phyloP scores from a whole-genome alignment of 2,797 vertebrate genomes.

The Sebastes goodei region DNA sequence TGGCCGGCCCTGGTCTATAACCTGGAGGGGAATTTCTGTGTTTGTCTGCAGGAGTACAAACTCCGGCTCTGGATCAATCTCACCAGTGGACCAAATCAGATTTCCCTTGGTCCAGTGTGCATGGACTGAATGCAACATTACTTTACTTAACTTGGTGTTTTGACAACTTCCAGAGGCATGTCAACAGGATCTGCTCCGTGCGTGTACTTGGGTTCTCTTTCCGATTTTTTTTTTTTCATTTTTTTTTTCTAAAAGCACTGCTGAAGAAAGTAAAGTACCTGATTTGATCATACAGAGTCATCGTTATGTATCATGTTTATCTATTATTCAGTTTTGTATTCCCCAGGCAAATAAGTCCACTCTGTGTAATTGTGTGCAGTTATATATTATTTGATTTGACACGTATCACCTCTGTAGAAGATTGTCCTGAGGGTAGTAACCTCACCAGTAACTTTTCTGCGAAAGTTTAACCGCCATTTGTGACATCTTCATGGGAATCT shows the following conservation, averaged over 20 bases:
- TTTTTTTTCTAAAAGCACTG: background rate
- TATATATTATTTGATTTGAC: slow-evolving; percentile 5
- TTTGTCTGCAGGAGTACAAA: slow-evolving; percentile 70
- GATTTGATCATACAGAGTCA: background rate
- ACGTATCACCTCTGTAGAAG: background rate
- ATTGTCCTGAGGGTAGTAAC: background rate
- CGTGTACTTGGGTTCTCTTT: background rate
- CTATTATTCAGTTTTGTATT: background rate
- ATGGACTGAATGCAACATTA: slow-evolving; percentile 78
- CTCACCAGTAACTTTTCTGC: background rate
- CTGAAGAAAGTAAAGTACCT: background rate
- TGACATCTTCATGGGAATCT: background rate
- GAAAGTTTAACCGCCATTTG: background rate
- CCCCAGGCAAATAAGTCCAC: background rate
- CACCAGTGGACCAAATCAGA: slow-evolving; percentile 74
- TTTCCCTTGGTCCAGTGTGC: slow-evolving; percentile 76
- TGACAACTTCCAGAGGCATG: slow-evolving; percentile 56
- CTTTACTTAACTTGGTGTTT: slow-evolving; percentile 61
- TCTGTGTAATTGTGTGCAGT: background rate
- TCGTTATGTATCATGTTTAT: background rate
- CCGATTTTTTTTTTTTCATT: background rate
- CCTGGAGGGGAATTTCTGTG: slow-evolving; percentile 67
- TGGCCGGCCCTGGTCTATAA: slow-evolving; percentile 62
- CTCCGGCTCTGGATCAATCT: slow-evolving; percentile 76
- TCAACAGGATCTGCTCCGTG: slow-evolving; percentile 13